Conservation (phyloP, 2,888 invertebrate genomes). For the Amphipoea lucens region DNA sequence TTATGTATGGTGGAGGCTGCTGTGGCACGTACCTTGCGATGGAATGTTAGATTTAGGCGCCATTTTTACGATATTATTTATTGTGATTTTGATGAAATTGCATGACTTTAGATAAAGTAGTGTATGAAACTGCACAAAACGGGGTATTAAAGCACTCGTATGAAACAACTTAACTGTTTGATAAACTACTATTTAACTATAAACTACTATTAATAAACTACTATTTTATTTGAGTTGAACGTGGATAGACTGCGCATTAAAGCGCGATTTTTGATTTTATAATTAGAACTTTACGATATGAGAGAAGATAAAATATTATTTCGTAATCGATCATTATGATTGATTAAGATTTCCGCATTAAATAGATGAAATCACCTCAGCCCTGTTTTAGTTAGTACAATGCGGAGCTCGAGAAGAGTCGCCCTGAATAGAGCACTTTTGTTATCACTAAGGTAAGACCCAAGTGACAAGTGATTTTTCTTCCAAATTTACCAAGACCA, state of each 20-base stretch:
- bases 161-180: background rate
- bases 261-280: background rate
- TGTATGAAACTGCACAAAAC: background rate
- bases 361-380: background rate
- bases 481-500: background rate
- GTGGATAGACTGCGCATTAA: background rate
- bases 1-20: too few relatives aligned
- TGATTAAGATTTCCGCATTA: background rate
- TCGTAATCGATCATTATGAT: background rate
- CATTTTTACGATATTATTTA: too few relatives aligned
- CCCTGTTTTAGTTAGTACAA: conserved; percentile 83
- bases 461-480: conserved; percentile 15
- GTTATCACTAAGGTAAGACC: conserved; percentile 80
- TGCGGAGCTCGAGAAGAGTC: conserved; percentile 86
- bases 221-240: background rate
- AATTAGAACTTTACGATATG: background rate
- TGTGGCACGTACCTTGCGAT: too few relatives aligned
- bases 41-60: too few relatives aligned
- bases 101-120: background rate
- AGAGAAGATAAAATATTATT: background rate
- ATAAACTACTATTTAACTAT: background rate
- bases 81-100: too few relatives aligned
- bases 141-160: background rate
- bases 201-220: background rate
- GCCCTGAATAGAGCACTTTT: conserved; percentile 79